phyloP scores from a whole-genome alignment of 2,797 vertebrate species.

The Notoglanidium macrostoma region DNA sequence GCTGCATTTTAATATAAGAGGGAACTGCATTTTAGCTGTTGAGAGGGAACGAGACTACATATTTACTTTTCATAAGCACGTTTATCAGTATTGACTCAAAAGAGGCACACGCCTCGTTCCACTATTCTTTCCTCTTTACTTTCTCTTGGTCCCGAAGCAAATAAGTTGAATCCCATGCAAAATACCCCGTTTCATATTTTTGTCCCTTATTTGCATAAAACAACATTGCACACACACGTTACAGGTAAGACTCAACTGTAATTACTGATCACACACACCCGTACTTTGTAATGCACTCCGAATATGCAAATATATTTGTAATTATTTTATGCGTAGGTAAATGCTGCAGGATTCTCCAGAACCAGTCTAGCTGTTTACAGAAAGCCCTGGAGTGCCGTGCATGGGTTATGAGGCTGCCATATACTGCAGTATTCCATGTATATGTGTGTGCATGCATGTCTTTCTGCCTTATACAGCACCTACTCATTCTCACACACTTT shows the following conservation, averaged over 20 bases:
- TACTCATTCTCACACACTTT: conserved; percentile 49
- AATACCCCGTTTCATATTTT: conserved; percentile 58
- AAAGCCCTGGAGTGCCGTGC: background rate
- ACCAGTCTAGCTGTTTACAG: background rate
- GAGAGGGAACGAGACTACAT: background rate
- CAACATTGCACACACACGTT: conserved; percentile 1
- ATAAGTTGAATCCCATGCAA: conserved; percentile 59
- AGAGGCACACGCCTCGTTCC: background rate
- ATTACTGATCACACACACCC: conserved; percentile 13
- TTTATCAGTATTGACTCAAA: background rate
- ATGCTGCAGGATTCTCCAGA: background rate
- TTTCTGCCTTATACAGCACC: conserved; percentile 42
- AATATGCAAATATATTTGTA: conserved; percentile 42
- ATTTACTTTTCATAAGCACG: conserved; percentile 8
- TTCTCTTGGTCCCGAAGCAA: background rate
- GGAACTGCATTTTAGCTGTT: background rate
- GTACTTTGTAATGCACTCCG: background rate
- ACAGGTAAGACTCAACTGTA: background rate
- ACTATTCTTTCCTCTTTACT: conserved; percentile 6
- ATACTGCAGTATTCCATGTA: background rate
- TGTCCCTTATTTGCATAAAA: conserved; percentile 64
- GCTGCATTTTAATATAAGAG: background rate
- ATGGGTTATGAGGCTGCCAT: background rate
- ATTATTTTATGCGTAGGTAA: conserved; percentile 24
- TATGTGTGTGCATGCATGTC: background rate